Evolutionary conservation across 2,797 vertebrate genomes (phyloP), one percentile per base, ranked within the genome.

Genomic region (Antrozous pallidus): DNA sequence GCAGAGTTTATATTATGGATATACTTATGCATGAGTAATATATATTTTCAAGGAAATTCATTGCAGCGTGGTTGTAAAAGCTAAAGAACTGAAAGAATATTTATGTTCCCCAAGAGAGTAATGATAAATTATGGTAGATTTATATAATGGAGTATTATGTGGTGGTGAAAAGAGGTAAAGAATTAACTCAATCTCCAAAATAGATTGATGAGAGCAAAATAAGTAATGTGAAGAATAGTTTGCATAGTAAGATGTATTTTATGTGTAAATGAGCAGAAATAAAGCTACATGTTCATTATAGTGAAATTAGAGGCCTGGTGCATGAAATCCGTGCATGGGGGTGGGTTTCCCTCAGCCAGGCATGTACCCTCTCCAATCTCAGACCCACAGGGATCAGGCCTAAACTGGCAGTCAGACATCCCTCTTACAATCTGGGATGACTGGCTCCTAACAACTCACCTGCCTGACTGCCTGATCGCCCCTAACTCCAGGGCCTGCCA

Each of bases 31-130:
- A 33, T 38, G 6, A 69, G 7, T 26, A 75, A 40, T 31, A 38
- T n/a, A 49, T 70, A 75, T 81, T 92, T 94, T 88, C n/a, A 88
- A 65, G 67, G 69, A 33, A 49, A 89, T 45, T 93, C n/a, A 86
- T 26, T 73, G 40, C 9, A 14, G 80, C 22, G 24, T 70, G 71
- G 33, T 26, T 71, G 3, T 33, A 42, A 54, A 1, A 90, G 18
- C 0, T 7, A 58, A 90, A 80, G 33, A 69, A 47, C 16, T 17
- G 9, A 90, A 87, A 40, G 1, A 69, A 54, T 36, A 26, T 69
- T 77, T 51, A 45, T 11, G 5, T 42, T 24, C 24, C 42, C 67
- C 14, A 81, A 80, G 36, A 89, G 11, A 83, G 16, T 36, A 31
- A 5, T 88, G 45, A 56, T 79, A 86, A 73, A 82, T 85, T 70